These are phyloP conservation scores for Hydrolagus affinis DNA, from an alignment of 2,113 vertebrate species.

Conservation along the genomic window DNA sequence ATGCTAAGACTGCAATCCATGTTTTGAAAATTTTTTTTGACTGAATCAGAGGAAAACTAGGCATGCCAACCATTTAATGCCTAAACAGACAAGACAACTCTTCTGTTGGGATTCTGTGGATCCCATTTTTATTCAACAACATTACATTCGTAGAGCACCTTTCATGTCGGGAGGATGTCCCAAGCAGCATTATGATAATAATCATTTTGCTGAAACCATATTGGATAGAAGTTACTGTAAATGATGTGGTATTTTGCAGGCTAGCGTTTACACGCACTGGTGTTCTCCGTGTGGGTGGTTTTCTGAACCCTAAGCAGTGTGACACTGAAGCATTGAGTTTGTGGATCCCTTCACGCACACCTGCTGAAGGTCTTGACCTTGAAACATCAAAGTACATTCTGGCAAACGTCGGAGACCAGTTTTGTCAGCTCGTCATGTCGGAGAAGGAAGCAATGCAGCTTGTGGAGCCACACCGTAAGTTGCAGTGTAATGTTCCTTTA, in stretches of 20 bases:
- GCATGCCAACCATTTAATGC: too few relatives aligned
- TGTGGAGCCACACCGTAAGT: slow-evolving; percentile 96
- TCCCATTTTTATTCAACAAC: too few relatives aligned
- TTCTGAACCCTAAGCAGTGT: slow-evolving; percentile 91
- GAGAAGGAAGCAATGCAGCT: slow-evolving; percentile 99
- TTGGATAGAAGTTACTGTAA: neutral
- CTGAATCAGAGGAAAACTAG: too few relatives aligned
- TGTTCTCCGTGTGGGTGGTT: slow-evolving; percentile 87
- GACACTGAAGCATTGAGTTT: slow-evolving; percentile 92
- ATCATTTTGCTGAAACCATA: too few relatives aligned
- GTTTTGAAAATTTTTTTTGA: too few relatives aligned
- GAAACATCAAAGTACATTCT: slow-evolving; percentile 97
- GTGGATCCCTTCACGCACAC: slow-evolving; percentile 80
- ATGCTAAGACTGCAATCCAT: too few relatives aligned
- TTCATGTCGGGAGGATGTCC: too few relatives aligned
- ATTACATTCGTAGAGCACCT: too few relatives aligned
- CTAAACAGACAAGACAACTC: too few relatives aligned
- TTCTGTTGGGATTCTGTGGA: too few relatives aligned
- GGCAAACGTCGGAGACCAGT: slow-evolving; percentile 96
- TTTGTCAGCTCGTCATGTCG: slow-evolving; percentile 97
- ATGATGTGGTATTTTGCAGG: slow-evolving; percentile 49
- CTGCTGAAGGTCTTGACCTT: slow-evolving; percentile 84
- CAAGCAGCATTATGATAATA: too few relatives aligned
- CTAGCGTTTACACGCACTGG: slow-evolving; percentile 93
- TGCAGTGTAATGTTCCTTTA: slow-evolving; percentile 37